Evolutionary conservation across 2,113 vertebrate genomes (phyloP).

Genomic region (Alethe castanea): DNA sequence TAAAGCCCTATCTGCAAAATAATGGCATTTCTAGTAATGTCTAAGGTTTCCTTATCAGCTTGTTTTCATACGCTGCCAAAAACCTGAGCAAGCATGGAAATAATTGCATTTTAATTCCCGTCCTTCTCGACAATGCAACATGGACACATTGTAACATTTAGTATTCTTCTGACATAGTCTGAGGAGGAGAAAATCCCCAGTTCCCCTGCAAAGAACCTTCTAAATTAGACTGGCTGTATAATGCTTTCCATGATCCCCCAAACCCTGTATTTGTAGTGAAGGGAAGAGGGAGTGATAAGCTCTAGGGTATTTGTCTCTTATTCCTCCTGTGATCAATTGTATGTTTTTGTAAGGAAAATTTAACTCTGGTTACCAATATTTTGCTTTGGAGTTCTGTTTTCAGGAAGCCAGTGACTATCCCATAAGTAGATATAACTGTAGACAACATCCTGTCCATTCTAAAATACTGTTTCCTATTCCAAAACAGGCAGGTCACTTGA

Average conservation of each 20-base stretch:
- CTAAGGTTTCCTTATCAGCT: background rate
- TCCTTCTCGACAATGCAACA: background rate
- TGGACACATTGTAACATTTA: background rate
- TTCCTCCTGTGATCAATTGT: background rate
- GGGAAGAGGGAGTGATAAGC: background rate
- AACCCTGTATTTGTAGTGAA: background rate
- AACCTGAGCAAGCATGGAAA: background rate
- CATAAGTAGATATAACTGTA: background rate
- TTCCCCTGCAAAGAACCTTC: background rate
- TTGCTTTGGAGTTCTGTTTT: background rate
- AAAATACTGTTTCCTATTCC: background rate
- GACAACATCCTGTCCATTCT: background rate
- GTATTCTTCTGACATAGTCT: background rate
- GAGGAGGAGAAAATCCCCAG: background rate
- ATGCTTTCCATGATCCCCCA: background rate
- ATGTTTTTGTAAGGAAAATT: background rate
- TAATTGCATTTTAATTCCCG: background rate
- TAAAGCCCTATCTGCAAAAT: conserved; percentile 1
- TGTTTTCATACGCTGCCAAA: conserved; percentile 7
- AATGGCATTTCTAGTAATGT: background rate
- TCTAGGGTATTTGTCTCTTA: background rate
- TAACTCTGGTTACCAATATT: background rate
- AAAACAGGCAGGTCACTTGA: background rate
- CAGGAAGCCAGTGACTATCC: background rate
- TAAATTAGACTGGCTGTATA: background rate